Evolutionary conservation across 2,113 vertebrate genomes (phyloP).

Genomic region (Zosterops borbonicus): DNA sequence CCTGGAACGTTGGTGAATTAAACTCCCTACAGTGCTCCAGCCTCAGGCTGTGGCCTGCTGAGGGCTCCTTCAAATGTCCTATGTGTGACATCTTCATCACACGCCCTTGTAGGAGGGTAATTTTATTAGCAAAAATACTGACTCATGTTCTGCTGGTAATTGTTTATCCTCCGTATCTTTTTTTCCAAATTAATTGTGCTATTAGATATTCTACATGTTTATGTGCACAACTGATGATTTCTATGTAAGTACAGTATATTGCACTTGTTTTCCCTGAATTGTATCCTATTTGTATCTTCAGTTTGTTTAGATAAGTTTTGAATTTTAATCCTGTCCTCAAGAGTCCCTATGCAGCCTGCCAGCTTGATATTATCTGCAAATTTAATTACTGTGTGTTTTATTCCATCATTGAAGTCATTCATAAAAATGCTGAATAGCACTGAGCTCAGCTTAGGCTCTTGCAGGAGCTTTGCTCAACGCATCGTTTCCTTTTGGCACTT

Average conservation of each 20-base stretch:
- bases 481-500: background rate
- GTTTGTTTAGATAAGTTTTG: background rate
- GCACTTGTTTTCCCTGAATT: background rate
- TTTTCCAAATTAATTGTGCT: background rate
- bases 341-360: background rate
- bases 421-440: conserved; percentile 15
- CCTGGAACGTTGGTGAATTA: background rate
- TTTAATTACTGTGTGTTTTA: conserved; percentile 32
- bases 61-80: background rate
- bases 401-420: background rate
- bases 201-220: background rate
- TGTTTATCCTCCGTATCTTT: background rate
- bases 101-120: background rate
- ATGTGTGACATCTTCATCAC: background rate
- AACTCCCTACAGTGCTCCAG: background rate
- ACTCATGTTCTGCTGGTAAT: background rate
- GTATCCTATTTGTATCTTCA: background rate
- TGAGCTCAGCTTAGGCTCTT: conserved; percentile 3
- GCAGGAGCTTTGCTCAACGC: background rate
- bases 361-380: background rate
- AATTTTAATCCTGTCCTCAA: background rate
- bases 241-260: background rate
- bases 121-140: background rate
- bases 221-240: background rate
- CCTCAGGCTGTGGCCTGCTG: background rate